A percentile compares a stretch with the other conserved stretches of the same genome.
Evolutionary conservation across 2,113 vertebrate species (phyloP).

Genomic region (Paramormyrops kingsleyae): DNA sequence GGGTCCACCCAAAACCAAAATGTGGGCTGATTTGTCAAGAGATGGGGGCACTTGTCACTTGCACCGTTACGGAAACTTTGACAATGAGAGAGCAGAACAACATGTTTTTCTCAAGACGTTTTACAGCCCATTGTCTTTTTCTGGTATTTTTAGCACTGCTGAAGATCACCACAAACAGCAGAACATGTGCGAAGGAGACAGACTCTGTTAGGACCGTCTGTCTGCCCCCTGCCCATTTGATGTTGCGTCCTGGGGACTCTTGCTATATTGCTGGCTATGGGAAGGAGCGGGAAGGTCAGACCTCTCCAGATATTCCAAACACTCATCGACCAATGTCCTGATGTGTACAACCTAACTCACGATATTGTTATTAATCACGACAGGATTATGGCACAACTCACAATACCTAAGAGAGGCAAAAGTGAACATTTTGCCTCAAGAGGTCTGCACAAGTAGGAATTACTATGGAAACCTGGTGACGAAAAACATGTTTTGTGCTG

Average conservation of each 20-base stretch:
- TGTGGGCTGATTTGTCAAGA: neutral
- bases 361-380: neutral
- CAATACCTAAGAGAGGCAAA: slow-evolving; percentile 65
- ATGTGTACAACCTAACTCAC: neutral
- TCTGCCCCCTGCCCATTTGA: slow-evolving; percentile 60
- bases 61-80: neutral
- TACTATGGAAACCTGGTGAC: slow-evolving; percentile 61
- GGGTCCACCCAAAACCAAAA: neutral
- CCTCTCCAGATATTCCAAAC: neutral
- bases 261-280: slow-evolving; percentile 84
- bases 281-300: slow-evolving; percentile 58
- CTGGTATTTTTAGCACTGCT: slow-evolving; percentile 67
- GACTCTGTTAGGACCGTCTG: slow-evolving; percentile 70
- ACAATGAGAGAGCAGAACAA: neutral
- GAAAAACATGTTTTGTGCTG: slow-evolving; percentile 83
- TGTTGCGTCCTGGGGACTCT: slow-evolving; percentile 44
- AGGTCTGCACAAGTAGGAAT: slow-evolving; percentile 48
- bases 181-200: slow-evolving; percentile 66
- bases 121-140: neutral
- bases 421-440: slow-evolving; percentile 65
- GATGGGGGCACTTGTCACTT: slow-evolving; percentile 27
- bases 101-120: neutral
- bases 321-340: neutral
- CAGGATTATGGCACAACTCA: slow-evolving; percentile 44
- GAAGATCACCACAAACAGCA: slow-evolving; percentile 60